Evolutionary conservation across 2,113 vertebrate genomes (phyloP).

Genomic region (Hystrix cristata): DNA sequence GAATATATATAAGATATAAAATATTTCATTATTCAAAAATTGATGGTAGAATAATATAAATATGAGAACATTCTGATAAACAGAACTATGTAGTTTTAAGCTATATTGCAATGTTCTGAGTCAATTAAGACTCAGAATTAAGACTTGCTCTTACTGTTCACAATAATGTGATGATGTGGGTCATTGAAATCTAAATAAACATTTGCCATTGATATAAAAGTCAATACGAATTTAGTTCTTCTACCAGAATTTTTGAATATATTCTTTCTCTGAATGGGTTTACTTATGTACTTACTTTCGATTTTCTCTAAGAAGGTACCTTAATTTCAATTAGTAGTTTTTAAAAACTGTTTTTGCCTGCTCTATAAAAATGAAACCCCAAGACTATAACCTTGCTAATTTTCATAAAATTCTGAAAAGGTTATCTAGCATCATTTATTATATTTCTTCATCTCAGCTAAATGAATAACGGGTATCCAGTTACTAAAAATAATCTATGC

Average conservation of each 20-base stretch:
- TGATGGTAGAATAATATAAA: constrained; percentile 8
- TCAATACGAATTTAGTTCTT: constrained; percentile 28
- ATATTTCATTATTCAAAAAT: constrained; percentile 41
- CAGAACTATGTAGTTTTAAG: background rate
- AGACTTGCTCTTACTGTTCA: background rate
- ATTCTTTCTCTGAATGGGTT: background rate
- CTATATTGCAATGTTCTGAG: background rate
- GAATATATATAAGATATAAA: background rate
- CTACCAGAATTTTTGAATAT: constrained; percentile 23
- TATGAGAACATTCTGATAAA: constrained; percentile 14
- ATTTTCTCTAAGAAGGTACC: background rate
- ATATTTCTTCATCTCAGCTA: background rate
- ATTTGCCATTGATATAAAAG: background rate
- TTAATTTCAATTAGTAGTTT: constrained; percentile 33
- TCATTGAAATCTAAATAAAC: constrained; percentile 45
- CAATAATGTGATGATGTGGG: background rate
- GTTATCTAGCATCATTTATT: background rate
- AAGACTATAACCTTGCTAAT: background rate
- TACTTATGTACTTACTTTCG: constrained; percentile 1
- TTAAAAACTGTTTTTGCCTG: constrained; percentile 2
- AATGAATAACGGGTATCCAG: background rate
- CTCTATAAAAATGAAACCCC: constrained; percentile 16
- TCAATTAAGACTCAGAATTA: background rate
- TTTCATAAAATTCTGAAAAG: background rate
- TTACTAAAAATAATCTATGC: background rate